A percentile compares a stretch with the other conserved stretches of the same genome.
phyloP scores from a whole-genome alignment of 1,140 invertebrate species.

The Gryllus bimaculatus region DNA sequence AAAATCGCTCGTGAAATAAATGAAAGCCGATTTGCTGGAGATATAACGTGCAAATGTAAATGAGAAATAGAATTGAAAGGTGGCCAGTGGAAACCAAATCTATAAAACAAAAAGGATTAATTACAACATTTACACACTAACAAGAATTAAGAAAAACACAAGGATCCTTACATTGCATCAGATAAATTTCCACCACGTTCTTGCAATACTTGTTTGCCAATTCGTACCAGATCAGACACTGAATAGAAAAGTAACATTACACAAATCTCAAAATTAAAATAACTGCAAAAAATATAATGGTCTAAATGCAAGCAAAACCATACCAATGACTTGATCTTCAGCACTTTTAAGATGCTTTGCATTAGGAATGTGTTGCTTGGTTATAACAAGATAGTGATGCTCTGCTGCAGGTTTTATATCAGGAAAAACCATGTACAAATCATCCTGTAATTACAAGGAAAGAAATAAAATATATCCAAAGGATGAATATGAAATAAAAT shows the following conservation, averaged over 20 bases:
- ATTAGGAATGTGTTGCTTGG: slow-evolving; percentile 66
- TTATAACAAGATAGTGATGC: slow-evolving; percentile 71
- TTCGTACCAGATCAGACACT: slow-evolving; percentile 52
- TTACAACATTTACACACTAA: background rate
- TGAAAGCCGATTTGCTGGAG: slow-evolving; percentile 65
- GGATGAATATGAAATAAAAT: background rate
- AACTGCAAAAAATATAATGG: background rate
- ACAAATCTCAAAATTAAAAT: background rate
- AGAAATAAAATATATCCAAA: slow-evolving; percentile 14
- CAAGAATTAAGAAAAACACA: background rate
- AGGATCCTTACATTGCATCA: slow-evolving; percentile 34
- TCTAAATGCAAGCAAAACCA: background rate
- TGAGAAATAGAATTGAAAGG: slow-evolving; percentile 77
- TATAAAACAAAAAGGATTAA: slow-evolving; percentile 22
- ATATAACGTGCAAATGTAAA: slow-evolving; percentile 80
- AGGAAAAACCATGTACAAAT: slow-evolving; percentile 65
- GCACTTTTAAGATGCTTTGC: slow-evolving; percentile 58
- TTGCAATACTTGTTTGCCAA: slow-evolving; percentile 43
- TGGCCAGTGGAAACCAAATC: slow-evolving; percentile 85
- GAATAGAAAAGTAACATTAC: slow-evolving; percentile 27
- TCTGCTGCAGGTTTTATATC: slow-evolving; percentile 75
- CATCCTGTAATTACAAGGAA: slow-evolving; percentile 52
- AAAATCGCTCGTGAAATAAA: slow-evolving; percentile 60
- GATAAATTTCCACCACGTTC: slow-evolving; percentile 41
- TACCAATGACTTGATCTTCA: slow-evolving; percentile 31